Conservation (phyloP, 64 coral and sea anemone genomes). For the Cladopsammia gracilis region DNA sequence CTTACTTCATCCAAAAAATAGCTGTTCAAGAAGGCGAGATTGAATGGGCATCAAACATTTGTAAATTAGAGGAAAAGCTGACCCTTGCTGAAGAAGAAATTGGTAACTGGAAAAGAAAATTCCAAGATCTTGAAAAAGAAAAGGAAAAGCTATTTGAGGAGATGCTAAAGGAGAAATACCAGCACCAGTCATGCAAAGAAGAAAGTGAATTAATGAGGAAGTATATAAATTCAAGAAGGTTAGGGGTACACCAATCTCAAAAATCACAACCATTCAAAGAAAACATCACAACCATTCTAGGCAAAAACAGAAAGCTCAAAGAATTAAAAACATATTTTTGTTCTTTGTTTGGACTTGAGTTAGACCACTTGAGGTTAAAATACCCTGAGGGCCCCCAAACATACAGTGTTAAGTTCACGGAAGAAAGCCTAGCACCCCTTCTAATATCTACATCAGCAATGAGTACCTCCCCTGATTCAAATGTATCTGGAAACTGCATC, state of each 20-base stretch:
- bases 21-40: too few species aligned
- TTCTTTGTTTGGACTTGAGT: conserved; percentile 14
- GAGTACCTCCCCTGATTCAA: too few species aligned
- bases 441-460: too few species aligned
- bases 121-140: too few species aligned
- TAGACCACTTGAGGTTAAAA: conserved; percentile 1
- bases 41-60: too few species aligned
- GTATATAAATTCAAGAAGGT: background rate
- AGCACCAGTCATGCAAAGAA: background rate
- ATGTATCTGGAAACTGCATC: too few species aligned
- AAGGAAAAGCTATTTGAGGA: too few species aligned
- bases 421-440: background rate
- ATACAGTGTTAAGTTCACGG: background rate
- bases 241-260: background rate
- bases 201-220: background rate
- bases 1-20: too few species aligned
- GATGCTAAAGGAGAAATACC: background rate
- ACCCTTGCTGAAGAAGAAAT: too few species aligned
- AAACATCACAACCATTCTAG: background rate
- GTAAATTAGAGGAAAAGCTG: too few species aligned
- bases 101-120: too few species aligned
- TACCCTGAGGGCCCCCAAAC: background rate
- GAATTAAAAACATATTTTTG: conserved; percentile 15
- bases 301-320: conserved; percentile 2
- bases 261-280: background rate